A percentile compares a stretch with the other conserved stretches of the same genome.
These are phyloP conservation scores for Neotragus moschatus DNA, from an alignment of 2,113 vertebrate genomes.

Conservation along the genomic window DNA sequence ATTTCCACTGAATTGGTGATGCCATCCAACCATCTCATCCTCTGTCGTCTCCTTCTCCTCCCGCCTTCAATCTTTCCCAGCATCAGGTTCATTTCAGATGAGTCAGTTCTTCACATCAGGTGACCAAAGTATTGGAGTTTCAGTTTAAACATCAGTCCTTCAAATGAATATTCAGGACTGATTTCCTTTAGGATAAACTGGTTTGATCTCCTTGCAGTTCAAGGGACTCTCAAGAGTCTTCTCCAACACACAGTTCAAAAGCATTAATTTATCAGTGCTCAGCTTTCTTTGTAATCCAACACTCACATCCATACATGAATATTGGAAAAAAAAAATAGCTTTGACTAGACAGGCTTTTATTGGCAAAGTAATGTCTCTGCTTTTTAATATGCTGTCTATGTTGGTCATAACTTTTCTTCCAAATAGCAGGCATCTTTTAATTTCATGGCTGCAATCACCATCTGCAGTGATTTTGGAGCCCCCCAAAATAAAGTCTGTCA, in stretches of 20 bases:
- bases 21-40: background rate
- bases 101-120: background rate
- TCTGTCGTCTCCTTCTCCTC: background rate
- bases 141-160: background rate
- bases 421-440: background rate
- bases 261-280: background rate
- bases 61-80: rapidly evolving
- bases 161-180: background rate
- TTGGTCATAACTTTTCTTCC: background rate
- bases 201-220: background rate
- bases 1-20: background rate
- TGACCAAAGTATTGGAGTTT: background rate
- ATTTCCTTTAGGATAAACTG: background rate
- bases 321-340: background rate
- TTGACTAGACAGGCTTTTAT: background rate
- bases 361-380: background rate
- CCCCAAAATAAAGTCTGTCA: rapidly evolving
- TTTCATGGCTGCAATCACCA: background rate
- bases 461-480: background rate
- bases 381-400: background rate
- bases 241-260: background rate
- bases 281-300: background rate
- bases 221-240: background rate
- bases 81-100: background rate
- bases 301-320: background rate